Percentiles rank a stretch among this genome's conserved stretches.
Evolutionary conservation across 2,797 vertebrate genomes (phyloP).

Genomic region (Echeneis naucrates): DNA sequence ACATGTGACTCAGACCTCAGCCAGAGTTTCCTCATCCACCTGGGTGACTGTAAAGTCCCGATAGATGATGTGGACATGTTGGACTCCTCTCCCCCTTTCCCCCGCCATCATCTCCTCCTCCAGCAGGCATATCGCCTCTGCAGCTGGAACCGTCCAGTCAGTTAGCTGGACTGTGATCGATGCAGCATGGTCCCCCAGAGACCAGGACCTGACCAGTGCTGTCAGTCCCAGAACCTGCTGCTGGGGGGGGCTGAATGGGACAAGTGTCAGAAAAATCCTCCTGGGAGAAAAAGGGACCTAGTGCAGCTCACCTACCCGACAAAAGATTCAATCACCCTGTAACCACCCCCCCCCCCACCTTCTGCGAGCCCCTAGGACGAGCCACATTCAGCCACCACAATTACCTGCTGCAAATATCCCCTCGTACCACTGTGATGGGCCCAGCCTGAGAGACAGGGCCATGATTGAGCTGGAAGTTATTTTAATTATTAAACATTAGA

Average conservation of each 20-base stretch:
- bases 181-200: slow-evolving; percentile 86
- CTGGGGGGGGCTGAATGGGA: slow-evolving; percentile 86
- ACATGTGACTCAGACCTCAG: slow-evolving; percentile 28
- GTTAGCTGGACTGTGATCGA: slow-evolving; percentile 88
- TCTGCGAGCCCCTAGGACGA: slow-evolving; percentile 68
- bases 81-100: slow-evolving; percentile 26
- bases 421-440: slow-evolving; percentile 65
- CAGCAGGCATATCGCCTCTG: slow-evolving; percentile 45
- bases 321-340: slow-evolving; percentile 93
- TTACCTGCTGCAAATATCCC: slow-evolving; percentile 91
- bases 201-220: slow-evolving; percentile 86
- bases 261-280: slow-evolving; percentile 88
- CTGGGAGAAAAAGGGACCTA: slow-evolving; percentile 85
- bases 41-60: slow-evolving; percentile 53
- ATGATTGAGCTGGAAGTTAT: slow-evolving; percentile 77
- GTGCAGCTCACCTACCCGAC: slow-evolving; percentile 90
- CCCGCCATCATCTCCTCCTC: slow-evolving; percentile 39
- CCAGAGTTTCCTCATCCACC: slow-evolving; percentile 55
- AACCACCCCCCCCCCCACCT: slow-evolving; percentile 42
- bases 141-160: slow-evolving; percentile 83
- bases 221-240: slow-evolving; percentile 90
- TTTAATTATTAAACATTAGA: slow-evolving; percentile 82
- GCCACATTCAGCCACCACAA: slow-evolving; percentile 83
- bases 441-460: slow-evolving; percentile 58
- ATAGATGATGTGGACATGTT: slow-evolving; percentile 69